Conservation (phyloP, 2,113 vertebrate species). For the Lota lota region DNA sequence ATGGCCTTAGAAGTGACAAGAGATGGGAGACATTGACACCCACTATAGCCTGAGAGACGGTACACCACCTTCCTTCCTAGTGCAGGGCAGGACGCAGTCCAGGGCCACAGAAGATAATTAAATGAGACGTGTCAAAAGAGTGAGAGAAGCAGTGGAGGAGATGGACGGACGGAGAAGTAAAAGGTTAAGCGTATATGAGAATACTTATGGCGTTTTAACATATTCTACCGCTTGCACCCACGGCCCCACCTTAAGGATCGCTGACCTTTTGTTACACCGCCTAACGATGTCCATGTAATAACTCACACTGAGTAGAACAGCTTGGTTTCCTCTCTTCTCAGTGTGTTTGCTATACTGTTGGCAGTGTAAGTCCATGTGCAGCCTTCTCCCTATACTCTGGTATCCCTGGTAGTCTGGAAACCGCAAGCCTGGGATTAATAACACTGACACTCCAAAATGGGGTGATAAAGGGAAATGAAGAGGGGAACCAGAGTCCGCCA, state of each 20-base stretch:
- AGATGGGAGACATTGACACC: constrained; percentile 21
- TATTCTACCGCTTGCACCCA: constrained; percentile 54
- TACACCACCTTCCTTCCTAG: too few species aligned
- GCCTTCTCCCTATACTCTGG: constrained; percentile 35
- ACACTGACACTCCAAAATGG: constrained; percentile 54
- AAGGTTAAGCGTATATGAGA: constrained; percentile 72
- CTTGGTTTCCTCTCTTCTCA: constrained; percentile 36
- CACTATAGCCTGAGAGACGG: not conserved
- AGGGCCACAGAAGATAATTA: not conserved
- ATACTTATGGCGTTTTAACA: constrained; percentile 66
- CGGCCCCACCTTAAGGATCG: constrained; percentile 53
- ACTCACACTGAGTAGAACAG: constrained; percentile 57
- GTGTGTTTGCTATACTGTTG: constrained; percentile 46
- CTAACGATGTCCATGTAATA: constrained; percentile 58
- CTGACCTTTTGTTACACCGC: constrained; percentile 69
- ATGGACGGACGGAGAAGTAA: constrained; percentile 30
- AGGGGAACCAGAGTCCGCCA: constrained; percentile 65
- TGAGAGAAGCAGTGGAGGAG: not conserved
- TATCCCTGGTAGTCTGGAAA: not conserved
- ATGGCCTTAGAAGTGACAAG: constrained; percentile 32
- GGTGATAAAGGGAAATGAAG: constrained; percentile 69
- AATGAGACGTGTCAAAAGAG: not conserved
- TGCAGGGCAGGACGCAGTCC: not conserved
- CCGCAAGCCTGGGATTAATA: constrained; percentile 58
- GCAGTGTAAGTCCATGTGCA: constrained; percentile 40